These are phyloP conservation scores for Morone chrysops DNA, from an alignment of 2,113 vertebrate species.

Conservation along the genomic window DNA sequence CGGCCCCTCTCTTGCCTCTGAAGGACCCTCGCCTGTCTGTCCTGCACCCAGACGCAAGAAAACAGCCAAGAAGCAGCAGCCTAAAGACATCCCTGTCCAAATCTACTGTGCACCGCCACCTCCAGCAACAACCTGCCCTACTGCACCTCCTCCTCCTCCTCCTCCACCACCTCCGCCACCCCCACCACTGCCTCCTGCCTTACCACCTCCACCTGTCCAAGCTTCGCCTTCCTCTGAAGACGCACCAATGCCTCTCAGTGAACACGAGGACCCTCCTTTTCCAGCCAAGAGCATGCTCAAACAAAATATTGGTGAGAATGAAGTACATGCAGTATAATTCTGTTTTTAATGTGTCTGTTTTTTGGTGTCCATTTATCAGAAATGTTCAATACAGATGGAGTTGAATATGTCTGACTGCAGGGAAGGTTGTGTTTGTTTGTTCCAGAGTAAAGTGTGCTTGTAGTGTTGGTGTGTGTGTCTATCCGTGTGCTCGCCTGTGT, in stretches of 20 bases:
- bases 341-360: background rate
- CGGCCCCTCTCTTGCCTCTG: slow-evolving; percentile 18
- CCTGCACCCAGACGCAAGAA: slow-evolving; percentile 60
- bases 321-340: background rate
- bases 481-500: background rate
- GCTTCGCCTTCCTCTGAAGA: slow-evolving; percentile 52
- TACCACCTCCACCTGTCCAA: slow-evolving; percentile 36
- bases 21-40: slow-evolving; percentile 21
- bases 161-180: background rate
- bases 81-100: slow-evolving; percentile 80
- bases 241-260: slow-evolving; percentile 76
- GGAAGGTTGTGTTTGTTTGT: slow-evolving; percentile 17
- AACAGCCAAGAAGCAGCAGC: slow-evolving; percentile 50
- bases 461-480: background rate
- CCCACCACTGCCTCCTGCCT: background rate
- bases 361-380: background rate
- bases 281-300: slow-evolving; percentile 80
- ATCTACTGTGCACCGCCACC: slow-evolving; percentile 72
- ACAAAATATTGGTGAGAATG: slow-evolving; percentile 87
- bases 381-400: background rate
- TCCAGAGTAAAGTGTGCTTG: background rate
- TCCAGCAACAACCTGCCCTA: slow-evolving; percentile 7
- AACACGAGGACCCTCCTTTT: slow-evolving; percentile 62
- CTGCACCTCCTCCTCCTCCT: background rate
- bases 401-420: slow-evolving; percentile 13